phyloP scores from a whole-genome alignment of 2,113 vertebrate species.

The Anguilla japonica region DNA sequence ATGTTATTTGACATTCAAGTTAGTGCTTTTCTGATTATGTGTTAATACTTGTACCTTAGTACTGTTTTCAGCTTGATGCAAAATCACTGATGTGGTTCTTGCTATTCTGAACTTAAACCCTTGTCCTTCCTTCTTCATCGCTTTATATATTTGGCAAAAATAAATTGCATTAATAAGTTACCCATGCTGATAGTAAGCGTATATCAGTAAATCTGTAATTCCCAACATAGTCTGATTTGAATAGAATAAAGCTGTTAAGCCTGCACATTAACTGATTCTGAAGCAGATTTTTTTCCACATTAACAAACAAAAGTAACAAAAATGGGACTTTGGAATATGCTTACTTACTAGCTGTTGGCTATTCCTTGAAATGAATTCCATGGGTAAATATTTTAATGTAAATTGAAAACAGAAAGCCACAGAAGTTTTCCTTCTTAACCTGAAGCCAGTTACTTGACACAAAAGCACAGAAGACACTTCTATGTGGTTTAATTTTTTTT shows the following conservation, averaged over 20 bases:
- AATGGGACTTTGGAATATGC: conserved; percentile 28
- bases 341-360: conserved; percentile 42
- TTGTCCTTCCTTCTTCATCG: not conserved
- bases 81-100: not conserved
- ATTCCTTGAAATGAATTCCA: conserved; percentile 38
- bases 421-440: conserved; percentile 44
- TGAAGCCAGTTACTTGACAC: conserved; percentile 45
- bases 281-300: conserved; percentile 21
- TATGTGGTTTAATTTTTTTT: conserved; percentile 48
- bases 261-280: conserved; percentile 27
- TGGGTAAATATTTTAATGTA: conserved; percentile 51
- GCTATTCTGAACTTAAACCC: too few relatives aligned
- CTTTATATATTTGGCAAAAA: not conserved
- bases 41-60: not conserved
- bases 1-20: not conserved
- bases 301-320: conserved; percentile 29
- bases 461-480: conserved; percentile 45
- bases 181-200: not conserved
- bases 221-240: conserved; percentile 7
- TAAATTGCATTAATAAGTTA: not conserved
- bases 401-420: conserved; percentile 43
- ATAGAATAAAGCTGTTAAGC: conserved; percentile 24
- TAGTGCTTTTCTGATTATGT: not conserved
- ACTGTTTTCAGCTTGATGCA: not conserved
- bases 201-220: conserved; percentile 5